Percentiles rank a stretch among this genome's conserved stretches.
These are phyloP conservation scores for Sardina pilchardus DNA, from an alignment of 2,113 vertebrate genomes.

Conservation along the genomic window DNA sequence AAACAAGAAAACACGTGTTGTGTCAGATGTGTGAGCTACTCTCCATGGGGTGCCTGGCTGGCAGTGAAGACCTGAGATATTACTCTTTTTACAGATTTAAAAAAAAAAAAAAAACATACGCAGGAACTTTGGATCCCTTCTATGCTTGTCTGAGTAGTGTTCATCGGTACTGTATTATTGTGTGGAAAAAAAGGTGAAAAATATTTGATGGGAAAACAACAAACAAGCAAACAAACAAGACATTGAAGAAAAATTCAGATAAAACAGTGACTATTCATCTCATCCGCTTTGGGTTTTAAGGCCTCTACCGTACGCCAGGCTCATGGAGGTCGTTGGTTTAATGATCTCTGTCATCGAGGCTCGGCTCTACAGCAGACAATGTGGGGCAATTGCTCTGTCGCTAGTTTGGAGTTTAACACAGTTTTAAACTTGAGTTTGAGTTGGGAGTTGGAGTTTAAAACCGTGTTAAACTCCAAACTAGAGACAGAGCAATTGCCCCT, in stretches of 20 bases:
- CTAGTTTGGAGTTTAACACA: too few relatives aligned
- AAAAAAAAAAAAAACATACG: neutral
- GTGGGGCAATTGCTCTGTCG: too few relatives aligned
- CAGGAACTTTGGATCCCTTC: conserved; percentile 1
- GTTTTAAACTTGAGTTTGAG: too few relatives aligned
- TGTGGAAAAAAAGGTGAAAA: conserved; percentile 31
- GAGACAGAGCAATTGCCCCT: too few relatives aligned
- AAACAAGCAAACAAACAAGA: neutral
- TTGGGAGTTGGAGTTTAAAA: too few relatives aligned
- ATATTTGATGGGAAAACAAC: conserved; percentile 23
- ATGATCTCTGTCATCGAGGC: neutral
- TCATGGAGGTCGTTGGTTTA: neutral
- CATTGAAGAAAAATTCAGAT: conserved; percentile 8
- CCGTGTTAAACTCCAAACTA: too few relatives aligned
- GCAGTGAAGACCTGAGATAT: conserved; percentile 1
- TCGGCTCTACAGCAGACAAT: neutral
- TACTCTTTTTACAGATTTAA: neutral
- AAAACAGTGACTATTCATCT: conserved; percentile 5
- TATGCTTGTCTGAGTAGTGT: conserved; percentile 40
- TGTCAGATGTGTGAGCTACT: conserved; percentile 20
- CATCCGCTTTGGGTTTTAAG: conserved; percentile 25
- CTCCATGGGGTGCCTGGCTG: conserved; percentile 5
- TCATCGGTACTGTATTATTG: conserved; percentile 35
- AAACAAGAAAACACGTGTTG: conserved; percentile 15
- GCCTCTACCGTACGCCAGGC: neutral